These are phyloP conservation scores for Potamilus streckersoni DNA, from an alignment of 1,140 invertebrate genomes.

Conservation along the genomic window DNA sequence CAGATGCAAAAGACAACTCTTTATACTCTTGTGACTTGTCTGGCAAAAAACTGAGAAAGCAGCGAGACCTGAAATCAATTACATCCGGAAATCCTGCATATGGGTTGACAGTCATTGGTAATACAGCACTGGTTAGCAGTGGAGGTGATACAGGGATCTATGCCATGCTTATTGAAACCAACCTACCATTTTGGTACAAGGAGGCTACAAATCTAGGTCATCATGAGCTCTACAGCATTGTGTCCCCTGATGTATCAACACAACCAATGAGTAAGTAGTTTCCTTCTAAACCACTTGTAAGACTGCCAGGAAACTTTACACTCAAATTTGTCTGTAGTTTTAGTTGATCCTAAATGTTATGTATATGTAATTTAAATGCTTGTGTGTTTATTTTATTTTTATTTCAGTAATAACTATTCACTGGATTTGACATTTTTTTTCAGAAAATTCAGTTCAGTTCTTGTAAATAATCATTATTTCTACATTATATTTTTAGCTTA, in stretches of 20 bases:
- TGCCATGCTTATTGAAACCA: conserved; percentile 39
- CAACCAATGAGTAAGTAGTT: conserved; percentile 42
- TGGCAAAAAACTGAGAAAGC: conserved; percentile 40
- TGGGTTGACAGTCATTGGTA: conserved; percentile 51
- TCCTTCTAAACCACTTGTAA: too few relatives aligned
- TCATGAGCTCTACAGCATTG: conserved; percentile 44
- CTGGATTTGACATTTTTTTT: too few relatives aligned
- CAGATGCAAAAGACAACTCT: conserved; percentile 38
- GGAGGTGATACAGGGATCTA: conserved; percentile 43
- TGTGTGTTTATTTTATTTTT: too few relatives aligned
- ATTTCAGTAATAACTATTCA: too few relatives aligned
- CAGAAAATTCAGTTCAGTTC: too few relatives aligned
- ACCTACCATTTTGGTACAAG: conserved; percentile 38
- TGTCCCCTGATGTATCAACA: conserved; percentile 39
- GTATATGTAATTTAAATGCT: too few relatives aligned
- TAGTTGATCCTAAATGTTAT: too few relatives aligned
- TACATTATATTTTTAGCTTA: too few relatives aligned
- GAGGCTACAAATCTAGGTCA: conserved; percentile 27
- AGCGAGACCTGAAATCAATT: conserved; percentile 30
- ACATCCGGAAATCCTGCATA: conserved; percentile 36
- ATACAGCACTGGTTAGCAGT: conserved; percentile 43
- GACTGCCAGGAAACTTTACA: too few relatives aligned
- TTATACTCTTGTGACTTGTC: conserved; percentile 49
- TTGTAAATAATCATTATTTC: too few relatives aligned
- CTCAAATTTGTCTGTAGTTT: too few relatives aligned